Base-by-base conservation (phyloP, 2,888 invertebrate species). In the Torymus tubicola region DNA sequence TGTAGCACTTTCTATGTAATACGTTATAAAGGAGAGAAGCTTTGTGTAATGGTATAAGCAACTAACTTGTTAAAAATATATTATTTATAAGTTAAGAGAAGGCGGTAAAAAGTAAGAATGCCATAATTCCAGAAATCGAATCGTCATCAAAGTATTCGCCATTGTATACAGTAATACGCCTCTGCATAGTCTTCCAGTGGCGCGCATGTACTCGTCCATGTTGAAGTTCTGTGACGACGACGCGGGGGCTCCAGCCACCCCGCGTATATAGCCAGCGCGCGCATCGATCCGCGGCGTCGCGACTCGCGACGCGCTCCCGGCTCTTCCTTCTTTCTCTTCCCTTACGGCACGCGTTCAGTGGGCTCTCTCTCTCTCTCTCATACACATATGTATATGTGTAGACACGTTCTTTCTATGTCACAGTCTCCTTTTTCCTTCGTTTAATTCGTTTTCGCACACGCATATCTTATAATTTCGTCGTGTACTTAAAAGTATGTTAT, bases 221-320 rank as follows among this genome's bases (percentile, higher is more conserved):
- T 80, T 63, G 73, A 52, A 63, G 73, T 67, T 21, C 50, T 42
- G 31, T 31, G 31, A 31, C 67, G 65, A 60, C 72, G 67, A 72
- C 71, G 70, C 75, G 55, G 73, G 31, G 57, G 73, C 72, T 21
- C 50, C 50, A 18, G 68, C 60, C 53, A 12, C 53, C 31, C 31
- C 68, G 21, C 24, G 24, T 52, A 31, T 24, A 18, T 12, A 67
- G 68, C 78, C 72, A 83, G 85, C 31, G 31, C 31, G 86, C 85
- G 85, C 87, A 87, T 88, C 88, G 88, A 88, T 88, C 87, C 87
- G 84, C 81, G 52, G 69, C 79, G 71, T 72, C 76, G 70, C 79
- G 73, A 76, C 77, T 73, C 81, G 63, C 21, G 57, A 58, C 69
- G 12, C 64, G 63, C 73, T 61, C 14, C 71, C 21, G 2, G 12